A percentile compares a stretch with the other conserved stretches of the same genome.
Conservation (phyloP, 2,888 invertebrate species). For the Stegophylla sp. region DNA sequence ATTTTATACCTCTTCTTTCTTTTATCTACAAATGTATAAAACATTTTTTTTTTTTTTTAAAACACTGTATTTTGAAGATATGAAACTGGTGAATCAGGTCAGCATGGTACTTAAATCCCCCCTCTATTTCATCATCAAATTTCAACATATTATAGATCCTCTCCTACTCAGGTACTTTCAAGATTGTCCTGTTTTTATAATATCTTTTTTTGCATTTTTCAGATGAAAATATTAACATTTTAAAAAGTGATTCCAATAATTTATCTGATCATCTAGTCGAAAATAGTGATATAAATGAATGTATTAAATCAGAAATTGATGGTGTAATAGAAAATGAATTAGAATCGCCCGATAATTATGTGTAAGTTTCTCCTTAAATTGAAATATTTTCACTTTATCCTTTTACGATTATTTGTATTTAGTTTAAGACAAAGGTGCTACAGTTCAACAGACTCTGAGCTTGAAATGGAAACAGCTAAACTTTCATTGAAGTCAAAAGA, state of each 20-base stretch:
- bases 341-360: conserved; percentile 7
- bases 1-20: no score
- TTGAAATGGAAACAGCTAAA: conserved; percentile 66
- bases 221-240: conserved; percentile 5
- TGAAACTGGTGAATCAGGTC: no score
- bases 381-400: background rate
- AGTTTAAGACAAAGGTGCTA: conserved; percentile 57
- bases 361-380: conserved; percentile 15
- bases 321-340: conserved; percentile 39
- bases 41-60: no score
- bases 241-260: conserved; percentile 33
- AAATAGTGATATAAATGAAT: conserved; percentile 33
- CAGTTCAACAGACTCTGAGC: conserved; percentile 66
- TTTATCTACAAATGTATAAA: no score
- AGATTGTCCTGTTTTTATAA: no score
- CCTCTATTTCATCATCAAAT: no score
- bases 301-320: conserved; percentile 39
- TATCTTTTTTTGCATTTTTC: no score
- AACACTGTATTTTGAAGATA: no score
- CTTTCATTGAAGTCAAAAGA: conserved; percentile 62
- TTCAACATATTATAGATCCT: no score
- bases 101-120: no score
- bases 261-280: conserved; percentile 30
- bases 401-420: conserved; percentile 4
- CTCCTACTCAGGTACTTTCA: no score